phyloP scores from a whole-genome alignment of 2,113 vertebrate genomes.

The Bolborhynchus lineola region DNA sequence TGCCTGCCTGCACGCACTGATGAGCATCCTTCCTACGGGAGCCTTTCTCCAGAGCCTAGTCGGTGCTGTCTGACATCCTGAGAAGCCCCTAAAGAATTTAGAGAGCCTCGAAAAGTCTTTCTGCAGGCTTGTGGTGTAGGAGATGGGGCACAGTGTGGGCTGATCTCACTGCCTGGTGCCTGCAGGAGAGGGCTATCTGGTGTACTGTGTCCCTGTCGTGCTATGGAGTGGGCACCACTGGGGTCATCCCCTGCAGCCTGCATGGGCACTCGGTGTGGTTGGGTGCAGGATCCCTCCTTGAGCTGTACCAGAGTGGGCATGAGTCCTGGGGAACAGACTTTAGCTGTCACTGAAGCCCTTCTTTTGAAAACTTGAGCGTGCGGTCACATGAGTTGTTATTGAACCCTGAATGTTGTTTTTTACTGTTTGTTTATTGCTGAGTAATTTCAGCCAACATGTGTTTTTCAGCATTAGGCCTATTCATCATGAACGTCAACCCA shows the following conservation, averaged over 20 bases:
- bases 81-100: slow-evolving; percentile 29
- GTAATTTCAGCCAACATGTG: slow-evolving; percentile 53
- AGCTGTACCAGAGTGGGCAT: neutral
- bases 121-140: neutral
- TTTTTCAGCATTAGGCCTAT: slow-evolving; percentile 46
- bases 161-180: neutral
- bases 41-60: neutral
- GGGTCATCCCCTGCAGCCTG: neutral
- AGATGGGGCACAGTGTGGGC: neutral
- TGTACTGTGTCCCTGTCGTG: rapidly evolving
- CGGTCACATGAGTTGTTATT: neutral
- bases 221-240: neutral
- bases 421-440: slow-evolving; percentile 61
- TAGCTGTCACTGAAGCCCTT: neutral
- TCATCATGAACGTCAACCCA: slow-evolving; percentile 21
- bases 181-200: neutral
- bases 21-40: slow-evolving; percentile 32
- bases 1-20: slow-evolving; percentile 35
- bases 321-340: neutral
- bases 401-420: slow-evolving; percentile 37
- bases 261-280: rapidly evolving
- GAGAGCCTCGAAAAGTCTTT: neutral
- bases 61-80: slow-evolving; percentile 9
- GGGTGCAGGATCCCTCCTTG: neutral
- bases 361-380: neutral